Base-by-base conservation (phyloP, 2,797 vertebrate species). In the Tapera naevia region DNA sequence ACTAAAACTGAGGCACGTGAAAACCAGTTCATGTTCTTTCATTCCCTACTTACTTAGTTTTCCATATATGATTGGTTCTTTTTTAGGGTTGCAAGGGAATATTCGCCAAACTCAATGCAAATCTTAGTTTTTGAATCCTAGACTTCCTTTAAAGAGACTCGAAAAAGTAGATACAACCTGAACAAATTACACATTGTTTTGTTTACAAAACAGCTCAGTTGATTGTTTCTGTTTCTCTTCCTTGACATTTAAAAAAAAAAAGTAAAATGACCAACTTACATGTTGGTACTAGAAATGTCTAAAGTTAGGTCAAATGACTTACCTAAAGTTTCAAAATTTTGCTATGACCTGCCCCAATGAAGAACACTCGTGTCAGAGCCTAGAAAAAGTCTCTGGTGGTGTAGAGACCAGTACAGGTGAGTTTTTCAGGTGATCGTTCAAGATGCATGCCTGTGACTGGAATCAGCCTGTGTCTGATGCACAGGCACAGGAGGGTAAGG, bases 391-490 rank as follows among this genome's bases (percentile, higher is more conserved):
- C 25, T 53, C 33, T 57, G 17, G 9, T 32, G 9, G 5, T 35
- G 1, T 4, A 35, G 56, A 64, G 13, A 62, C 35, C 13, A 2
- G 1, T 27, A 23, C 0, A 0, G 5, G 3, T 61, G 30, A 86
- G 19, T 35, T 73, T 84, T 81, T 54, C 24, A 58, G 56, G n/a
- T 30, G 46, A 32, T n/a, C 1, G 1, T 57, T 51, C 37, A 69
- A 39, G n/a, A 32, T 17, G 7, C 43, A 9, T 43, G 28, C 61
- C 66, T 72, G 66, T 35, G 67, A 74, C 53, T 88, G 45, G 37
- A 65, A 58, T 67, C 28, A 69, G 25, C n/a, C n/a, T 0, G 0
- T 22, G 25, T n/a, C n/a, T n/a, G n/a, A n/a, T n/a, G 39, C 15
- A 15, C 21, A 54, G 48, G 53, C 6, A 15, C 4, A 70, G 14